phyloP scores from a whole-genome alignment of 2,113 vertebrate species.

The Halichoeres trimaculatus region DNA sequence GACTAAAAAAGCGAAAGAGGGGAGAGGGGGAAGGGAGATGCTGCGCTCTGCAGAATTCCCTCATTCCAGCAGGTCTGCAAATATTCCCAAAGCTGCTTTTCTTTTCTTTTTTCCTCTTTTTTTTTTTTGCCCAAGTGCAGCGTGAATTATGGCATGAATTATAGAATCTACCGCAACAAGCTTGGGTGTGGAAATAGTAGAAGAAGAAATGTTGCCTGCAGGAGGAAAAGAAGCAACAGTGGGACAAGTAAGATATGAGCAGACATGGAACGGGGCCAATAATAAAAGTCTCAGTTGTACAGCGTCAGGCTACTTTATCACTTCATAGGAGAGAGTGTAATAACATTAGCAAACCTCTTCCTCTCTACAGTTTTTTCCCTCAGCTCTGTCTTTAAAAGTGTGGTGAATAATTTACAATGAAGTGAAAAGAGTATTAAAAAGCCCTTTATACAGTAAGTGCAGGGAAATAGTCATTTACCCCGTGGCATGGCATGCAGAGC shows the following conservation, averaged over 20 bases:
- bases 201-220: slow-evolving; percentile 4
- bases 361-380: slow-evolving; percentile 8
- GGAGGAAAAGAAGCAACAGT: slow-evolving; percentile 4
- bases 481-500: slow-evolving; percentile 40
- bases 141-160: slow-evolving; percentile 42
- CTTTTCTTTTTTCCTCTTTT: not conserved
- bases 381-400: slow-evolving; percentile 40
- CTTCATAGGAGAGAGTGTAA: slow-evolving; percentile 41
- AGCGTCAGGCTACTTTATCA: slow-evolving; percentile 19
- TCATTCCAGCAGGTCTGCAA: slow-evolving; percentile 18
- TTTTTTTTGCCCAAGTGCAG: not conserved
- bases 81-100: slow-evolving; percentile 31
- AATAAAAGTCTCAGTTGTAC: slow-evolving; percentile 20
- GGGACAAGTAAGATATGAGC: slow-evolving; percentile 11
- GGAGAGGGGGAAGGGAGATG: not conserved
- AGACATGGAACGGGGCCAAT: not conserved
- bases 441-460: slow-evolving; percentile 35
- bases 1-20: not conserved
- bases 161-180: slow-evolving; percentile 19
- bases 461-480: slow-evolving; percentile 36
- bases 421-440: slow-evolving; percentile 49
- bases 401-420: slow-evolving; percentile 69
- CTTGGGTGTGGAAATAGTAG: not conserved
- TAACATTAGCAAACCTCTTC: slow-evolving; percentile 44
- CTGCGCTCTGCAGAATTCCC: slow-evolving; percentile 12